These are phyloP conservation scores for Auanema sp. DNA, from an alignment of 2,888 invertebrate species.

Conservation along the genomic window DNA sequence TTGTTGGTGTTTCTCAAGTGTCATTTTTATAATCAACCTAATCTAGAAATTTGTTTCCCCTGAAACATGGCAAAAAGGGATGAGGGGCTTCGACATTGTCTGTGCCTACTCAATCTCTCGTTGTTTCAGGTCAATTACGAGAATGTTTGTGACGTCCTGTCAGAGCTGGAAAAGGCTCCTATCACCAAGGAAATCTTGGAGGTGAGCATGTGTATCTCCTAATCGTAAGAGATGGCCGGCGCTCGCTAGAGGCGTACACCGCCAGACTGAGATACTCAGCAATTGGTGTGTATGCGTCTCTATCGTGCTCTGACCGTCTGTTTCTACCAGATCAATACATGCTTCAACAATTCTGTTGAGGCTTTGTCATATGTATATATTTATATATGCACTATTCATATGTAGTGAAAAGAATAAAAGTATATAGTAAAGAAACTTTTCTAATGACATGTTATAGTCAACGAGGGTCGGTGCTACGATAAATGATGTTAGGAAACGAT, in stretches of 20 bases:
- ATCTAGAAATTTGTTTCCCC: too few species aligned
- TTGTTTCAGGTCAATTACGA: constrained; percentile 17
- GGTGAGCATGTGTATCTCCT: constrained; percentile 33
- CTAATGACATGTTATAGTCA: constrained; percentile 35
- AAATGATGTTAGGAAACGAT: constrained; percentile 52
- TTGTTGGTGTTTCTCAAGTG: too few species aligned
- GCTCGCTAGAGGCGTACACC: constrained; percentile 13
- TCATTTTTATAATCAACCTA: too few species aligned
- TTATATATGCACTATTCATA: too few species aligned
- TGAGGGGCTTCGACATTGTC: too few species aligned
- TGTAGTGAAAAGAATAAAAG: too few species aligned
- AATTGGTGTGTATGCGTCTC: constrained; percentile 13
- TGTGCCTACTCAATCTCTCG: constrained; percentile 2
- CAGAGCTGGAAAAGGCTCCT: constrained; percentile 38
- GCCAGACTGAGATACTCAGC: constrained; percentile 19
- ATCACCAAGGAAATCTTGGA: constrained; percentile 49
- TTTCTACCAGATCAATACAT: background rate
- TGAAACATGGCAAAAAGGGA: too few species aligned
- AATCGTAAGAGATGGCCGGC: constrained; percentile 16
- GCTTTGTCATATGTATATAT: too few species aligned
- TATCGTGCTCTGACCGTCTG: constrained; percentile 12
- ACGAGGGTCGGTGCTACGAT: constrained; percentile 55
- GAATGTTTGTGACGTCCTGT: constrained; percentile 25
- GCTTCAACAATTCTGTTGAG: background rate
- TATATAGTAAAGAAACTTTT: too few species aligned